Evolutionary conservation across 2,797 vertebrate species (phyloP), one percentile per base, ranked within the genome.

Genomic region (Enteromius treurensis): DNA sequence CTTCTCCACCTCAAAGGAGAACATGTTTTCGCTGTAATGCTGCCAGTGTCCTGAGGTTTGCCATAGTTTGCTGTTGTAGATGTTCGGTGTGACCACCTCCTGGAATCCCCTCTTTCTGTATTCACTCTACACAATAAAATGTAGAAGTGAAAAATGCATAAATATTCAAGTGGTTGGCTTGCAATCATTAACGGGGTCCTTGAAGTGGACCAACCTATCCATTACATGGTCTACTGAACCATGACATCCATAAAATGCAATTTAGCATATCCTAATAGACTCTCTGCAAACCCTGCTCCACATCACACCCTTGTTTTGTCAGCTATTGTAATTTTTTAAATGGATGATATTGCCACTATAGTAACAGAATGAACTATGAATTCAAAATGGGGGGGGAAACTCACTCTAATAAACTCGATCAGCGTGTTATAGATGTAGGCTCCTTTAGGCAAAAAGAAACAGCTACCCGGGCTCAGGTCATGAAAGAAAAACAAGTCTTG

Each of bases 401-500:
- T 97, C 93, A 99, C 98, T 92, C 96, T 94, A 92, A 99, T 97
- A 89, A 99, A 98, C 87, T 96, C 95, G 87, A 97, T 94, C 88
- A 99, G 94, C 0, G 92, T 92, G 88, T 97, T 99, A 93, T 99
- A 99, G 93, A 99, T 94, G 89, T 95, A 97, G 51, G 98, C 95
- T 87, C 98, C 98, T 86, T 98, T 99, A 0, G 98, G 98, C 89
- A 99, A 90, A 92, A 99, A 99, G 89, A 99, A 99, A 90, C 98
- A 99, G 92, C 98, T 99, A 81, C 98, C 98, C 55, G 98, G 98
- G 90, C 97, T 99, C 88, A 99, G 95, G 82, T 99, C 98, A 81
- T 99, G 98, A 90, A 99, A 99, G 95, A 99, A 99, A 93, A 97
- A 99, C 2, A 99, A 92, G 84, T 99, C 98, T 90, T 99, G 98